Conservation (phyloP, 2,888 invertebrate species). For the Scaptomyza cyrtandrae region DNA sequence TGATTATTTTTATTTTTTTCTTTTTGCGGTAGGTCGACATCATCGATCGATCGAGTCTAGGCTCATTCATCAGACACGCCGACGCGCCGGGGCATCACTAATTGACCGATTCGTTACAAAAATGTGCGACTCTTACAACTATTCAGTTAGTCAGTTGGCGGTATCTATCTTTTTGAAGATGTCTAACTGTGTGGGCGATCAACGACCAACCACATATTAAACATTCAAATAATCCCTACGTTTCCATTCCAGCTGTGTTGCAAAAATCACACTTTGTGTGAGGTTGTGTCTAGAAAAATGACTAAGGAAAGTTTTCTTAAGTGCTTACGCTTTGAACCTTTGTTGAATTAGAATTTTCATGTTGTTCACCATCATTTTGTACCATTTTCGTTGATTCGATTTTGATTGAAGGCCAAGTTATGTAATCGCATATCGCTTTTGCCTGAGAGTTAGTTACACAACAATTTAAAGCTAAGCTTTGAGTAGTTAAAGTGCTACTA, state of each 20-base stretch:
- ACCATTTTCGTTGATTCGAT: background rate
- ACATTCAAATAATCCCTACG: slow-evolving; percentile 14
- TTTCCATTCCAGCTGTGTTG: slow-evolving; percentile 18
- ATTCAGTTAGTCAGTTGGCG: slow-evolving; percentile 25
- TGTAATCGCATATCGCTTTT: slow-evolving; percentile 7
- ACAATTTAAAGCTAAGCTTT: slow-evolving; percentile 13
- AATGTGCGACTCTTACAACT: slow-evolving; percentile 68
- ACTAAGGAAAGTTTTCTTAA: background rate
- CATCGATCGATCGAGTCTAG: slow-evolving; percentile 60
- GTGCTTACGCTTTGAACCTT: too few species aligned
- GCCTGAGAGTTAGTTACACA: background rate
- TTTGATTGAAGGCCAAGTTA: background rate
- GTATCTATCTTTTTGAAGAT: slow-evolving; percentile 16
- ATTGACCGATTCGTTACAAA: slow-evolving; percentile 73
- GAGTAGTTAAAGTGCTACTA: slow-evolving; percentile 1
- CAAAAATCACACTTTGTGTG: slow-evolving; percentile 2
- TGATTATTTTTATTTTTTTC: slow-evolving; percentile 18
- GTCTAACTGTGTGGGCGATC: slow-evolving; percentile 42
- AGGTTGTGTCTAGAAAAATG: background rate
- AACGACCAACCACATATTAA: slow-evolving; percentile 41
- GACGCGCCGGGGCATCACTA: slow-evolving; percentile 57
- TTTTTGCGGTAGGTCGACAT: slow-evolving; percentile 75
- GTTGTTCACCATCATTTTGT: background rate
- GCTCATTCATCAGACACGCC: slow-evolving; percentile 62
- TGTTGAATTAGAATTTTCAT: too few species aligned